A percentile compares a stretch with the other conserved stretches of the same genome.
Evolutionary conservation across 2,888 invertebrate species (phyloP).

Genomic region (Meliscaeva auricollis): DNA sequence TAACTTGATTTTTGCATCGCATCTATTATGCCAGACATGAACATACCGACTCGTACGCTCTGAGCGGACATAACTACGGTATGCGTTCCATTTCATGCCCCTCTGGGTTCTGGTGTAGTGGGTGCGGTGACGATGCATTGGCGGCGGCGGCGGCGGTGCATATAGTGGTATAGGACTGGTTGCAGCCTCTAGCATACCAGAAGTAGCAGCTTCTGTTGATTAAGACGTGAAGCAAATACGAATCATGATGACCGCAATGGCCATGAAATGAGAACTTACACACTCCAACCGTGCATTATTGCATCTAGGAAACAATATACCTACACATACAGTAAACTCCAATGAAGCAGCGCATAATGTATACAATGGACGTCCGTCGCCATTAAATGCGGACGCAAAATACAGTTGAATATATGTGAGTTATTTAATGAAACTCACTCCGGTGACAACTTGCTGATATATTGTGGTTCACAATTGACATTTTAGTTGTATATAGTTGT

Average conservation of each 20-base stretch:
- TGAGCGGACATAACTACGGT: not conserved
- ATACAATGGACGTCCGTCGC: constrained; percentile 13
- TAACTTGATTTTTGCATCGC: constrained; percentile 40
- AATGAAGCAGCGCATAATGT: constrained; percentile 18
- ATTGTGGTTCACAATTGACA: constrained; percentile 34
- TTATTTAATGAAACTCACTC: constrained; percentile 45
- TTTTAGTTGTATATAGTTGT: not conserved
- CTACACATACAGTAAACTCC: not conserved
- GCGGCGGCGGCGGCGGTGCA: not conserved
- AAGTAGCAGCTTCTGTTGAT: constrained; percentile 33
- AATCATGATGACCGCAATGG: constrained; percentile 49
- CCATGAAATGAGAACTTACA: constrained; percentile 44
- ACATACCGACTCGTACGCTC: constrained; percentile 4
- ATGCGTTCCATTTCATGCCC: constrained; percentile 34
- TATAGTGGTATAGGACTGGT: not conserved
- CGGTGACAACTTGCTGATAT: constrained; percentile 48
- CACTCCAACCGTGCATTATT: constrained; percentile 3
- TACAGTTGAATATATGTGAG: not conserved
- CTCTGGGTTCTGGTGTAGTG: not conserved
- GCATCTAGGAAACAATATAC: not conserved
- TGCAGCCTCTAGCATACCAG: not conserved
- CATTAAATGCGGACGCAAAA: constrained; percentile 21
- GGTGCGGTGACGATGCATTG: not conserved
- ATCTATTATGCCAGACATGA: constrained; percentile 55
- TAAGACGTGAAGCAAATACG: constrained; percentile 60